A percentile compares a stretch with the other conserved stretches of the same genome.
Evolutionary conservation across 53 echinoderm and acorn worm genomes (phyloP).

Genomic region (Holothuria scabra): DNA sequence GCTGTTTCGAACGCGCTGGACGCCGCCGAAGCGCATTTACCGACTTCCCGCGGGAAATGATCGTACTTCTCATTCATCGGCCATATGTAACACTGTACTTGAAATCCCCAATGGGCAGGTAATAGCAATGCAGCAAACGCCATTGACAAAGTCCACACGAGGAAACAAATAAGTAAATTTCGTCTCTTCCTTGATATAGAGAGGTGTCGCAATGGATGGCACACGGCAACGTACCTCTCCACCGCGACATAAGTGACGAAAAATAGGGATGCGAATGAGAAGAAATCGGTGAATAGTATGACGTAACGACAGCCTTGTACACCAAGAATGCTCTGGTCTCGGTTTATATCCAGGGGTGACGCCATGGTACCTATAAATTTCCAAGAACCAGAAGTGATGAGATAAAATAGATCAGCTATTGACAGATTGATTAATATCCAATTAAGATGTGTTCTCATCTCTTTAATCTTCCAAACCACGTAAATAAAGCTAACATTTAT

Average conservation of each 20-base stretch:
- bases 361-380: not conserved
- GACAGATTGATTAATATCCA: constrained; percentile 20
- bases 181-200: not conserved
- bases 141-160: not conserved
- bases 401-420: constrained; percentile 17
- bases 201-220: constrained; percentile 4
- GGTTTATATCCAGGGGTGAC: constrained; percentile 6
- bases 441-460: constrained; percentile 32
- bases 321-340: constrained; percentile 1
- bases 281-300: constrained; percentile 13
- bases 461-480: constrained; percentile 21
- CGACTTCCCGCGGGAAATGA: not conserved
- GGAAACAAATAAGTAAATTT: not conserved
- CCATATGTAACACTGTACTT: not conserved
- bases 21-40: not conserved
- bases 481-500: constrained; percentile 30
- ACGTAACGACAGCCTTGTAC: not conserved
- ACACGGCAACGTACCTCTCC: constrained; percentile 17
- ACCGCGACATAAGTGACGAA: constrained; percentile 31
- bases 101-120: constrained; percentile 7
- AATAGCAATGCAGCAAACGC: not conserved
- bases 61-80: not conserved
- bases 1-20: not conserved
- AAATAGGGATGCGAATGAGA: constrained; percentile 16
- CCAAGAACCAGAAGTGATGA: not conserved